phyloP scores from a whole-genome alignment of 2,888 invertebrate species.

The Venustoraphidia nigricollis region DNA sequence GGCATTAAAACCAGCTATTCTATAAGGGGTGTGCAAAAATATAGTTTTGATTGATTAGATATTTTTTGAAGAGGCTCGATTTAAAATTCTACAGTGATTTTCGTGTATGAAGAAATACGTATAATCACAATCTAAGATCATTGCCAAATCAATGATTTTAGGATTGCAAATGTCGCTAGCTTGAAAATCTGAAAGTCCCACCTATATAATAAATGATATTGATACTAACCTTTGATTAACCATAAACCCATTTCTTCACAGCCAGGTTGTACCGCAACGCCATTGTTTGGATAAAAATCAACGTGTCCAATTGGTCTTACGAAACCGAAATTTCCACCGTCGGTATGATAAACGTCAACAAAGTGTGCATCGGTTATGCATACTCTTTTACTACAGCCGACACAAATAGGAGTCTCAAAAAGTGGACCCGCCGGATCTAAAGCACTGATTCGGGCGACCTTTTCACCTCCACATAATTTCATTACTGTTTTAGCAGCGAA shows the following conservation, averaged over 20 bases:
- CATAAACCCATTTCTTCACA: constrained; percentile 13
- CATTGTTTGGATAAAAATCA: constrained; percentile 29
- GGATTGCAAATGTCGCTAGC: no score
- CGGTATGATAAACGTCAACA: constrained; percentile 28
- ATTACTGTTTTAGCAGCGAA: constrained; percentile 17
- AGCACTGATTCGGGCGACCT: constrained; percentile 28
- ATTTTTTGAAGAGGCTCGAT: no score
- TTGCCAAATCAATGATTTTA: no score
- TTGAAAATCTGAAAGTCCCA: no score
- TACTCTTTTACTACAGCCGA: constrained; percentile 20
- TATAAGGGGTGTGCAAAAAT: no score
- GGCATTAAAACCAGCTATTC: no score
- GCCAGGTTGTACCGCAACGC: constrained; percentile 26
- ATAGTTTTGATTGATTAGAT: no score
- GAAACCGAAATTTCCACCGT: constrained; percentile 26
- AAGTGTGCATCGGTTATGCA: constrained; percentile 24
- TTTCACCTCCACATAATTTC: constrained; percentile 16
- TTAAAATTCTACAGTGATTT: no score
- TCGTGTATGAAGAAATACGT: no score
- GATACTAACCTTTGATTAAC: no score
- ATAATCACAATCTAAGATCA: no score
- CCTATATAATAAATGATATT: no score
- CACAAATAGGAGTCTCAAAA: constrained; percentile 14
- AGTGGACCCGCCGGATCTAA: constrained; percentile 30
- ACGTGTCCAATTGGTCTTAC: constrained; percentile 22